Evolutionary conservation across 2,797 vertebrate genomes (phyloP), one percentile per base, ranked within the genome.

Genomic region (Nannoperca australis): DNA sequence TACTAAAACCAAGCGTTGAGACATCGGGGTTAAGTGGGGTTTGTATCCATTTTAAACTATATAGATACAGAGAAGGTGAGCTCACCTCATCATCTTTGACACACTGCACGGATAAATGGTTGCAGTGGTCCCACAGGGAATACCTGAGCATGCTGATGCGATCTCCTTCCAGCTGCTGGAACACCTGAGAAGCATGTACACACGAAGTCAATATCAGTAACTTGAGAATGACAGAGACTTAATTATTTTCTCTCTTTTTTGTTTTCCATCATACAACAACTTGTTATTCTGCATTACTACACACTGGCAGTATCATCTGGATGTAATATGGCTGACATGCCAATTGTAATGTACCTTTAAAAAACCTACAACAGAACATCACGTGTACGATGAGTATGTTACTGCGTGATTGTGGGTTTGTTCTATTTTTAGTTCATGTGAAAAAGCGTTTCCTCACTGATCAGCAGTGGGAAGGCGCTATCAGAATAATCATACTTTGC

Each of bases 111-210:
- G 97, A 98, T 61, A 97, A 95, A 77, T 97, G 96, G 85, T 99
- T 99, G 92, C 97, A 97, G 86, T 99, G 97, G 61, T 97, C 96
- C 97, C 97, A 99, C 38, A 98, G 88, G 0, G 95, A 91, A 64
- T 96, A 97, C 70, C 97, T 95, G 45, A 98, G 94, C 70, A 95
- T 90, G 53, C 89, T 93, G 82, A 99, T 96, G 22, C 97, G 95
- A 88, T 98, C 96, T 0, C 58, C 94, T 79, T 99, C 97, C 85
- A 97, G 93, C 3, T 97, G 95, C 89, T 99, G 97, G 83, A 99
- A 97, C 34, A 96, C 96, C 97, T 99, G 72, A 24, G 85, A 85
- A 50, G 50, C 12, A 71, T 0, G 3, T 1, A 45, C 22, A 84
- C 15, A 36, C 1, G 22, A 51, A 14, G n/a, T 20, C 0, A 13